Base-by-base conservation (phyloP, 2,888 invertebrate genomes). In the Amphiduros pacificus region DNA sequence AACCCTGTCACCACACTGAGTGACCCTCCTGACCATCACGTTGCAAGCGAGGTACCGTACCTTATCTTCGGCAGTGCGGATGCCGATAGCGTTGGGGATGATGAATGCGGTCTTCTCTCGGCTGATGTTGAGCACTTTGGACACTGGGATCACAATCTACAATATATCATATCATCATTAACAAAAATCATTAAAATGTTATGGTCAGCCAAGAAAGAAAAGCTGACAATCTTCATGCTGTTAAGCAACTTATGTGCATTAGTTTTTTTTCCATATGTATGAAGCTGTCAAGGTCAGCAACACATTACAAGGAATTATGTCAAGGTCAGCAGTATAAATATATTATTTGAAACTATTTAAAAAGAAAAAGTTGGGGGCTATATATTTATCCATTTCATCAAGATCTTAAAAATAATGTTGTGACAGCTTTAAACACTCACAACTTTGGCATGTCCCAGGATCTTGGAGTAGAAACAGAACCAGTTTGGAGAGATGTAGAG, bases 381-480 rank as follows among this genome's bases (percentile, higher is more conserved):
- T 36, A 11, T 17, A 36, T 36, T 36, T 9, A 36, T n/a, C n/a
- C n/a, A n/a, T n/a, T n/a, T n/a, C n/a, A n/a, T n/a, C n/a, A n/a
- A n/a, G n/a, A n/a, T n/a, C n/a, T n/a, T n/a, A n/a, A n/a, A n/a
- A n/a, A n/a, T n/a, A n/a, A n/a, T n/a, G n/a, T n/a, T n/a, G n/a
- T n/a, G n/a, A n/a, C n/a, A n/a, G n/a, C n/a, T n/a, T n/a, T n/a
- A 9, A 17, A 48, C 11, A 63, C 85, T 86, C 84, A 93, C 92
- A 89, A 92, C 92, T 77, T 94, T 93, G 70, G 94, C 92, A 84
- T 93, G 92, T 77, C 94, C 94, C 82, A 94, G 93, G 63, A 96
- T 94, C 83, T 94, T 94, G 68, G 95, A 94, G 84, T 95, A 93
- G 86, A 95, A 95, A 73, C 94, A 94, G 85, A 95, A 93, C 85